Base-by-base conservation (phyloP, 2,888 invertebrate genomes). In the Theretra japonica region DNA sequence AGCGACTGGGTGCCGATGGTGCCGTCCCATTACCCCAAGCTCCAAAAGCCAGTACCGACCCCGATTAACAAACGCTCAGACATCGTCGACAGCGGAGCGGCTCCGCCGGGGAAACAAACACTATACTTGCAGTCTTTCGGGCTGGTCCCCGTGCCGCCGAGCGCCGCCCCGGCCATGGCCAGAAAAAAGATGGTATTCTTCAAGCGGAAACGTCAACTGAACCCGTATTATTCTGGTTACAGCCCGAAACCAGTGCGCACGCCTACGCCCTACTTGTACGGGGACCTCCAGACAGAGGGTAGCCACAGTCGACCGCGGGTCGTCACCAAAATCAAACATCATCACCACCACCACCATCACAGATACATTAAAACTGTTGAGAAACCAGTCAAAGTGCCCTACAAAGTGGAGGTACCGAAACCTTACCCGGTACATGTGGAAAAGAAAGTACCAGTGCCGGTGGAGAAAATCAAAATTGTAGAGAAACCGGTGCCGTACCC, bases 291-390 rank as follows among this genome's bases (percentile, higher is more conserved):
- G 70, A 78, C 85, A 60, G 90, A 90, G 73, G 88, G 80, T 70
- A 90, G 88, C 78, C 82, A 86, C 73, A 77, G 74, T 62, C 85
- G 82, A 69, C 83, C 88, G 56, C 86, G 82, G 73, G 83, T 88
- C 74, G 78, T 89, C 77, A 93, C 93, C 72, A 94, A 91, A 86
- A 87, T 95, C 79, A 95, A 96, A 83, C 96, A 96, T 79, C 96
- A 96, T 80, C 96, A 96, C 80, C 96, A 96, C 77, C 96, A 96
- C 80, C 96, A 96, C 83, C 96, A 96, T 81, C 96, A 96, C 82
- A 95, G 95, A 86, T 96, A 96, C 80, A 87, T 96, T 6, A 95
- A 96, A 85, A 96, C 96, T 53, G 91, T 96, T 28, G 93, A 96
- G 59, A 96, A 95, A 83, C 95, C 95, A 70, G 83, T 94, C 48